These are phyloP conservation scores for Vanessa atalanta DNA, from an alignment of 1,140 invertebrate species.

Conservation along the genomic window DNA sequence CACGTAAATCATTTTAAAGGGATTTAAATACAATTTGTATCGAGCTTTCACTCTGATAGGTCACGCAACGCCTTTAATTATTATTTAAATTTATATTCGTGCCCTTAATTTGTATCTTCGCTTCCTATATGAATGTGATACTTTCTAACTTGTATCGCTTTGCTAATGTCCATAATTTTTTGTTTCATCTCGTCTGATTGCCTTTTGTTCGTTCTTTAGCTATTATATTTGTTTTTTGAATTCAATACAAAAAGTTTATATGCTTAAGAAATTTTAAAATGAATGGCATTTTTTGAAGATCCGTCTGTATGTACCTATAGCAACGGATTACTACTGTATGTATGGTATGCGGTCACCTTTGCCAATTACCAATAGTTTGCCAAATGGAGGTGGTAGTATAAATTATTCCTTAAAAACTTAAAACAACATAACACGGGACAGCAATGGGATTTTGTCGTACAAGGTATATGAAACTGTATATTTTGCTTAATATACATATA, in stretches of 20 bases:
- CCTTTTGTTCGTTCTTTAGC: constrained; percentile 1
- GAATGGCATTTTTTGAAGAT: no score
- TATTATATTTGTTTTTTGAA: not conserved
- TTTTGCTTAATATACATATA: no score
- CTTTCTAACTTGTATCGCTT: constrained; percentile 26
- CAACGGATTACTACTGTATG: no score
- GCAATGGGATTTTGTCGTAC: no score
- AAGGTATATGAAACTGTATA: no score
- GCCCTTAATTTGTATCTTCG: constrained; percentile 32
- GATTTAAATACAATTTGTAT: constrained; percentile 59
- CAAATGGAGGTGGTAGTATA: no score
- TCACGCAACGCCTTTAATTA: constrained; percentile 57
- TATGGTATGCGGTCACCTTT: no score
- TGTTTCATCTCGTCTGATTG: constrained; percentile 4
- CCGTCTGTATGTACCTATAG: no score
- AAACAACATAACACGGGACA: no score
- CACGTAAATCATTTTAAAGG: constrained; percentile 55
- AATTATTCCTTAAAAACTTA: no score
- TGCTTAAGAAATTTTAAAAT: not conserved
- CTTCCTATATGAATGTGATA: constrained; percentile 25
- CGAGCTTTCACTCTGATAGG: constrained; percentile 62
- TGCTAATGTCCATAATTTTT: constrained; percentile 23
- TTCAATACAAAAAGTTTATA: not conserved
- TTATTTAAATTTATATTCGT: constrained; percentile 39
- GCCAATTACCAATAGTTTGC: no score